Conservation (phyloP, 2,113 vertebrate species). For the Nansenia antarctica region DNA sequence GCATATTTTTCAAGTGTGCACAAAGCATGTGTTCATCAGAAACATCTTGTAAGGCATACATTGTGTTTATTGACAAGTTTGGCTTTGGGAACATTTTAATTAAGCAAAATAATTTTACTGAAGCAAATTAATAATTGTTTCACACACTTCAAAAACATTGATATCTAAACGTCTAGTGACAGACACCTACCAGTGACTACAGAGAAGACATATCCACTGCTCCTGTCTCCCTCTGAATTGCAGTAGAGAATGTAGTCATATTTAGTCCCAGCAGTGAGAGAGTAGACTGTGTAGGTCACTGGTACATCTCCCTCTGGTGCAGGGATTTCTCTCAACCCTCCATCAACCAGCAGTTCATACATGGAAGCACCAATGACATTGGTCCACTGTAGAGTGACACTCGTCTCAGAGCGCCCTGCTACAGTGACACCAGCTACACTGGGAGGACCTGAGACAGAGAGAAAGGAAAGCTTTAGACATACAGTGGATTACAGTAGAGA, state of each 20-base stretch:
- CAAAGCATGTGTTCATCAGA: too few species aligned
- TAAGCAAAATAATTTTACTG: too few species aligned
- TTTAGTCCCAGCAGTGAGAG: slow-evolving; percentile 19
- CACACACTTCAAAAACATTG: too few species aligned
- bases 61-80: too few species aligned
- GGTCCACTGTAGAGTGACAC: slow-evolving; percentile 23
- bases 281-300: neutral
- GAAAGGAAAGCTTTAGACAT: too few species aligned
- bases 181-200: slow-evolving; percentile 12
- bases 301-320: fast-evolving
- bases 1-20: too few species aligned
- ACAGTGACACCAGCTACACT: neutral
- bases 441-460: too few species aligned
- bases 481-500: too few species aligned
- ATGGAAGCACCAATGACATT: fast-evolving
- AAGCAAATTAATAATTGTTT: too few species aligned
- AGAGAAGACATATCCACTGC: slow-evolving; percentile 2
- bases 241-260: slow-evolving; percentile 28
- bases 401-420: neutral
- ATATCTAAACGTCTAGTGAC: too few species aligned
- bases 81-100: too few species aligned
- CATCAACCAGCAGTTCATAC: neutral
- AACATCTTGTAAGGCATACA: too few species aligned
- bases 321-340: neutral
- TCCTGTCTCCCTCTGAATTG: neutral